Base-by-base conservation (phyloP, 2,888 invertebrate species). In the Acleris literana region DNA sequence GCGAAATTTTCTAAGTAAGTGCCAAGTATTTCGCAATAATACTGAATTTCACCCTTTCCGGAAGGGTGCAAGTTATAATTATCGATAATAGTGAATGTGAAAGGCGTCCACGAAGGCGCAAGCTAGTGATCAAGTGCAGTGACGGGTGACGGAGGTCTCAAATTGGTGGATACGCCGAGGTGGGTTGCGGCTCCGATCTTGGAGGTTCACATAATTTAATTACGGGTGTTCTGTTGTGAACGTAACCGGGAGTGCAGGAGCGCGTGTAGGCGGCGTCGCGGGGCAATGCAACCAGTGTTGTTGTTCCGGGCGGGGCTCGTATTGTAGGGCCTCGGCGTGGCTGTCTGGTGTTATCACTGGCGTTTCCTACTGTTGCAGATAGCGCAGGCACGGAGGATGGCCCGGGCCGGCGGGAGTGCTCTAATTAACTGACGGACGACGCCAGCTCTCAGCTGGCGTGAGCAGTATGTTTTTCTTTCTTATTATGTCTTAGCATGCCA, bases 1-100 rank as follows among this genome's bases (percentile, higher is more conserved):
- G 93, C 93, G 91, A 93, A 93, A 91, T 90, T 92, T 93, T 92
- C 88, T 92, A 89, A 92, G 93, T 93, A 93, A 93, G 93, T 93
- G 92, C 90, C 92, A 93, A 91, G 91, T 92, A 92, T 90, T 93
- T 93, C 84, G 90, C 90, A 88, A 91, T 92, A 91, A 87, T 88
- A 88, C 86, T 80, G 72, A 81, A 83, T 85, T 74, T 78, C 77
- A 77, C 77, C 81, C 80, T 81, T 71, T 68, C 69, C 68, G 71
- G 77, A 73, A 77, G 81, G 77, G 76, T 84, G 76, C 75, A 74
- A 77, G 74, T 76, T 73, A 71, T 77, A 76, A 76, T 78, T 79
- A 77, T 76, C 73, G 72, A 70, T 76, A 79, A 76, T 74, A 79
- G 79, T 81, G 76, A 63, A 80, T 82, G 76, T 83, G 74, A 78